Evolutionary conservation across 2,888 invertebrate genomes (phyloP).

Genomic region (Lasioglossum vierecki): DNA sequence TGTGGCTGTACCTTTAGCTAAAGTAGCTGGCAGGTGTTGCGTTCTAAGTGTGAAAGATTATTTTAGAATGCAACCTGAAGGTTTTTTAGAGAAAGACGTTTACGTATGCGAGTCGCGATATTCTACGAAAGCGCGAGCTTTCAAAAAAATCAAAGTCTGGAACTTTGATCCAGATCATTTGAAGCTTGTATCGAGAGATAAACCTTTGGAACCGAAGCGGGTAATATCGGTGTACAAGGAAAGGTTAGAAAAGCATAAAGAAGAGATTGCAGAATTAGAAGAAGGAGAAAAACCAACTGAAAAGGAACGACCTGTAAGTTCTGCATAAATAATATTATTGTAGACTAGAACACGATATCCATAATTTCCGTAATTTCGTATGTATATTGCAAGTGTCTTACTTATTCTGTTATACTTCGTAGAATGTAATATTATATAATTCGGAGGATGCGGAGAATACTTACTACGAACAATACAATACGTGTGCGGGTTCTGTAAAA

Average conservation of each 20-base stretch:
- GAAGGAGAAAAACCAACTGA: constrained; percentile 92
- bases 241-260: constrained; percentile 94
- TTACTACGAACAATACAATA: constrained; percentile 97
- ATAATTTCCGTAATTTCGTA: background rate
- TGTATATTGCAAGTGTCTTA: constrained; percentile 10
- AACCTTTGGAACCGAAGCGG: constrained; percentile 92
- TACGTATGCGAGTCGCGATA: constrained; percentile 99
- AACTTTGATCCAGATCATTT: constrained; percentile 87
- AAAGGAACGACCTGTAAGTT: constrained; percentile 92
- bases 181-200: constrained; percentile 88
- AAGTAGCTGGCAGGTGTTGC: constrained; percentile 94
- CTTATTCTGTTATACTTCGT: constrained; percentile 67
- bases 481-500: constrained; percentile 92
- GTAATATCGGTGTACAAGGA: constrained; percentile 97
- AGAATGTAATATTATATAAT: constrained; percentile 92
- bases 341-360: background rate
- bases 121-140: constrained; percentile 92
- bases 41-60: constrained; percentile 98
- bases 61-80: constrained; percentile 94
- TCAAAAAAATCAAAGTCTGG: constrained; percentile 97
- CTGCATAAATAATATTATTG: background rate
- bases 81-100: constrained; percentile 95
- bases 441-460: constrained; percentile 91
- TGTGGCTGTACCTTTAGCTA: constrained; percentile 92
- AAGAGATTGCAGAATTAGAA: constrained; percentile 93